These are phyloP conservation scores for Dolichoris vasculosae DNA, from an alignment of 1,140 invertebrate species.

Conservation along the genomic window DNA sequence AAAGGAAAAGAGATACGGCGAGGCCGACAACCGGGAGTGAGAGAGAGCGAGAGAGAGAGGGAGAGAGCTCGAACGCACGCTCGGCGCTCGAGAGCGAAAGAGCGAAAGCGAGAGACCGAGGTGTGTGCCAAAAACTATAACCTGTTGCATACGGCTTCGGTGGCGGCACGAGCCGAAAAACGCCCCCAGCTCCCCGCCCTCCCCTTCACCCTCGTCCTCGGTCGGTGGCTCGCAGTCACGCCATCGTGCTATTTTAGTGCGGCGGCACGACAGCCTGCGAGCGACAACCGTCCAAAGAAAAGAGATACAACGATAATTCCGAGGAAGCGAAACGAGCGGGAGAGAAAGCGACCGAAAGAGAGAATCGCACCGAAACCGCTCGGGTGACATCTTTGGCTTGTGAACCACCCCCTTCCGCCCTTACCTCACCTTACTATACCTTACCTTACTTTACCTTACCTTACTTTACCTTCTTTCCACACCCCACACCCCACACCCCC, in stretches of 20 bases:
- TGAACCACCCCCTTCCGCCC: background rate
- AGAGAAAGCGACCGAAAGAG: background rate
- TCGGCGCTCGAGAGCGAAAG: slow-evolving; percentile 52
- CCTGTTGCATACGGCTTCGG: slow-evolving; percentile 67
- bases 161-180: slow-evolving; percentile 71
- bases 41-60: slow-evolving; percentile 56
- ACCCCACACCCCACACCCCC: too few species aligned
- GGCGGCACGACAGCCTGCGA: slow-evolving; percentile 28
- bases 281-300: background rate
- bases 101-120: slow-evolving; percentile 56
- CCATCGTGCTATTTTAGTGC: slow-evolving; percentile 34
- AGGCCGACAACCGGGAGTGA: slow-evolving; percentile 36
- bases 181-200: slow-evolving; percentile 69
- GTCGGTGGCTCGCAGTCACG: slow-evolving; percentile 12
- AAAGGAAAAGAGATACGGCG: slow-evolving; percentile 44
- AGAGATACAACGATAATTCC: background rate
- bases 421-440: background rate
- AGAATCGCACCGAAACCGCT: background rate
- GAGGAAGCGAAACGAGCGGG: background rate
- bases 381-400: background rate
- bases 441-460: background rate
- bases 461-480: too few species aligned
- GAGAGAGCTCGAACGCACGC: slow-evolving; percentile 55
- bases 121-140: slow-evolving; percentile 75
- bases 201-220: slow-evolving; percentile 52